Evolutionary conservation across 2,113 vertebrate species (phyloP), one percentile per base, ranked within the genome.

Genomic region (Grantiella picta): DNA sequence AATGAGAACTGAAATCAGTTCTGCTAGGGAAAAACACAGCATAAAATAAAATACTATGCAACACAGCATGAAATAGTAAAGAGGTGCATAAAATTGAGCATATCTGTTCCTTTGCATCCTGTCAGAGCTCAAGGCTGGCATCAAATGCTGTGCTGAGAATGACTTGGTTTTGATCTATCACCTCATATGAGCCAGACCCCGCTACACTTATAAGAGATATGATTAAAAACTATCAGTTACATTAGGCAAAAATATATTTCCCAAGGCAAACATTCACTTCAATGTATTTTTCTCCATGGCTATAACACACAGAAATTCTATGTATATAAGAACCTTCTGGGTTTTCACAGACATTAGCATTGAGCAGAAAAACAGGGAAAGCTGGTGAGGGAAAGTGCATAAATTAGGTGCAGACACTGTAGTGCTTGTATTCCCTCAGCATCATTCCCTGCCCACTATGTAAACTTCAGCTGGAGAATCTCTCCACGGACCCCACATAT

Each of bases 161-260:
- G 78, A 75, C 82, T 90, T 88, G 57, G 84, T 73, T 95, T 94
- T 96, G 95, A 96, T 96, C 89, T 87, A 89, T 92, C 25, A 23
- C 57, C 57, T 85, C 87, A 25, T 56, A 63, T 31, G 40, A 91
- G 76, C 70, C 79, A 82, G 82, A 50, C 90, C 29, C 50, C 1
- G 2, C 82, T 75, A 59, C 53, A 54, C 73, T 94, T 89, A 33
- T 8, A 91, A 94, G 29, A 91, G 77, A 89, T 68, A 83, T 42
- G 76, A 95, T 96, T 97, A 94, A 96, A 97, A 97, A 89, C 84
- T 82, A 96, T 94, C 93, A 79, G 47, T 95, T 97, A 90, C 72
- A 95, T 94, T 95, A 91, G 33, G 96, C 33, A 96, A 97, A 95
- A 95, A 90, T 77, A 25, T 52, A 90, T 94, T 94, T 97, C 95